These are phyloP conservation scores for Heliothis virescens DNA, from an alignment of 1,140 invertebrate species.

Conservation along the genomic window DNA sequence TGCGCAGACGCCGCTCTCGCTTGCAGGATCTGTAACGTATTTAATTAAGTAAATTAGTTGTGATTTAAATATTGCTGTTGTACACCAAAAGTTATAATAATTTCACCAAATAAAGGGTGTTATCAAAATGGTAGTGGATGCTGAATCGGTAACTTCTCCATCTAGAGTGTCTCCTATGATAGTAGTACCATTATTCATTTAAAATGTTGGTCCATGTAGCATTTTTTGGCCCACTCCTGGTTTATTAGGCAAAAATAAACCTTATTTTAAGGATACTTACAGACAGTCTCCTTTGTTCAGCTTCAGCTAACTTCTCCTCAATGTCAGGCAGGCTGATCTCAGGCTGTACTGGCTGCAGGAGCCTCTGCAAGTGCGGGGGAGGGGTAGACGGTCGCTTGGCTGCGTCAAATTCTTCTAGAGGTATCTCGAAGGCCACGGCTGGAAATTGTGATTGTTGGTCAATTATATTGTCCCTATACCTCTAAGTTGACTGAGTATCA, in stretches of 20 bases:
- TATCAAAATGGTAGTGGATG: no score
- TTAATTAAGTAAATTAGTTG: neutral
- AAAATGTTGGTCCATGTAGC: no score
- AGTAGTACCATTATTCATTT: no score
- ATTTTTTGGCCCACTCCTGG: no score
- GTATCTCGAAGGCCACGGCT: slow-evolving; percentile 90
- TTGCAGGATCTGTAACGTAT: slow-evolving; percentile 71
- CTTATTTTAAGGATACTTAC: slow-evolving; percentile 51
- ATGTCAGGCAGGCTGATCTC: slow-evolving; percentile 87
- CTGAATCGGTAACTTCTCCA: no score
- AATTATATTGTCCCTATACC: no score
- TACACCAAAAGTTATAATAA: no score
- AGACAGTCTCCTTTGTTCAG: slow-evolving; percentile 87
- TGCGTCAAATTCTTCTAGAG: slow-evolving; percentile 83
- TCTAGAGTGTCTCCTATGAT: no score
- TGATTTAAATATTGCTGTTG: no score
- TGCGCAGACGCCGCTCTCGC: slow-evolving; percentile 76
- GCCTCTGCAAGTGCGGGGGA: slow-evolving; percentile 88
- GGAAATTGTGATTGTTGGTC: slow-evolving; percentile 49
- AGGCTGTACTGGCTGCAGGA: slow-evolving; percentile 83
- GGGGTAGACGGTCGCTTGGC: slow-evolving; percentile 84
- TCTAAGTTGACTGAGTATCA: no score
- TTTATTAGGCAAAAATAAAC: no score
- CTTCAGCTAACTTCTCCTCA: slow-evolving; percentile 90
- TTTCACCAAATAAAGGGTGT: no score